Evolutionary conservation across 2,797 vertebrate species (phyloP), one percentile per base, ranked within the genome.

Genomic region (Sebastes ruberrimus): DNA sequence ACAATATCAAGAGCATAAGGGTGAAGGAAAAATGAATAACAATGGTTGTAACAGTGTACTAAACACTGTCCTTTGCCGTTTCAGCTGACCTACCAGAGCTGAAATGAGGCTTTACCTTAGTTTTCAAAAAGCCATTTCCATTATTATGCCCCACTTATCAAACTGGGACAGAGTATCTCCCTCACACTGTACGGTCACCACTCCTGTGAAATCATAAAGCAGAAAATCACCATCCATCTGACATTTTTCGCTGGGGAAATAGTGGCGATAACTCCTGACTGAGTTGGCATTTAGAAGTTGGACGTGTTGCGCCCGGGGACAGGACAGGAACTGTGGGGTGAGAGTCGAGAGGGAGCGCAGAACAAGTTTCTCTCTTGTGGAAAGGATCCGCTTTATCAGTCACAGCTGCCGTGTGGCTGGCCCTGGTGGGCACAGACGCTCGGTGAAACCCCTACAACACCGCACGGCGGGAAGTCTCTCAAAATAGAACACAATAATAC

Each of bases 401-500:
- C 91, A 84, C 91, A 93, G 90, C 88, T 88, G 86, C 85, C 61
- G 74, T 57, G 78, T 53, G 88, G 69, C 81, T 59, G 76, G 89
- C 88, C 80, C 87, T 82, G 81, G 81, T 87, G 88, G 88, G 91
- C 84, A 88, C 90, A 80, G 90, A 89, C 87, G 56, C 71, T 88
- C 53, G 86, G 84, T 78, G 89, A 91, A 88, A 87, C 82, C 85
- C 84, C 83, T 53, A 76, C 88, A 76, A 73, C 72, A 11, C 66
- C 13, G 53, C 86, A n/a, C 81, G 53, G 83, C 55, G 20, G 93
- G 94, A 77, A 88, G 90, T 64, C 82, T 87, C 92, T 89, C 85
- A 84, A 93, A 95, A 95, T 93, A 95, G 94, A 92, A 94, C 89
- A 92, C 93, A 94, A 93, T 95, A 92, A 94, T 91, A 94, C 85